Base-by-base conservation (phyloP, 2,888 invertebrate species). In the Tetragonula carbonaria region DNA sequence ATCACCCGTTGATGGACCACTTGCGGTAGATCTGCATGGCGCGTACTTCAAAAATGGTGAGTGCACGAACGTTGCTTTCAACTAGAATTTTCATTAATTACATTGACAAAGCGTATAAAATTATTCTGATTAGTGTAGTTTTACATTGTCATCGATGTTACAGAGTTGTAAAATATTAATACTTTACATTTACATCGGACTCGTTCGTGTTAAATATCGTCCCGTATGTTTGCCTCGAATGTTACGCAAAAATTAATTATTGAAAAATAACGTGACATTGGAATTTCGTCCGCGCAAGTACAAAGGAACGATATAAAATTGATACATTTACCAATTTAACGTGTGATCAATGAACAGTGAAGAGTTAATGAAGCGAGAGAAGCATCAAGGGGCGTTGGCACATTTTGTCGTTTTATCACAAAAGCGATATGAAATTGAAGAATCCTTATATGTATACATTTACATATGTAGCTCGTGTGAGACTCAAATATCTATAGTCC, bases 41-140 rank as follows among this genome's bases (percentile, higher is more conserved):
- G 75, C 65, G 72, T 50, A 68, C 21, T 86, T 86, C 70, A 65
- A 82, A 82, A 65, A 45, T 53, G 80, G 82, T 87, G 51, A 85
- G 86, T 87, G 55, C 23, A 8, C 13, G 0, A 33, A 65, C 53
- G 18, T 59, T 51, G 6, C 14, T 59, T 33, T 57, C 62, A n/a
- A 51, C 0, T 2, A 3, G 2, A 51, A 21, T 50, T 70, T 65
- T 33, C 8, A n/a, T n/a, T 51, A 38, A 63, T 16, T n/a, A 28
- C 0, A 38, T 21, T 14, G 6, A 16, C 51, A 18, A 33, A 63
- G 4, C 11, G 38, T 16, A 18, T 13, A 23, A 21, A 71, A 33
- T 4, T 55, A 23, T 72, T 18, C 23, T 23, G 11, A 45, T 45
- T 53, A 6, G 53, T 70, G 53, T 53, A 0, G 21, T 14, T 8